Conservation (phyloP, 2,797 vertebrate genomes). For the Petrocephalus schoutedeni region DNA sequence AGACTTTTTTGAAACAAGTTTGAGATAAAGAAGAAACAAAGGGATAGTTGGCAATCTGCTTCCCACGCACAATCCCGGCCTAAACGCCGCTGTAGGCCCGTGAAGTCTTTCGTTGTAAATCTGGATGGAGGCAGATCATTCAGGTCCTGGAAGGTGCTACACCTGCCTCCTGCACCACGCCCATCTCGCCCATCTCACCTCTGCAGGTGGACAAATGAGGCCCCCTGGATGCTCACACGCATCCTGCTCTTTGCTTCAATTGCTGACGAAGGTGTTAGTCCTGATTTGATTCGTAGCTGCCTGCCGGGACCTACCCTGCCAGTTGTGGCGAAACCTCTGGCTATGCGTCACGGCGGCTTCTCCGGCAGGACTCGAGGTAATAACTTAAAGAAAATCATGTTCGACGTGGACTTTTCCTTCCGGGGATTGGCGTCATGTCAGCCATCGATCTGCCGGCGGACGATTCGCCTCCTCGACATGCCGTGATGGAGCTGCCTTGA, state of each 20-base stretch:
- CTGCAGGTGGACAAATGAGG: neutral
- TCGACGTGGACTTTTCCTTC: conserved; percentile 53
- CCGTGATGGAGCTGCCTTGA: conserved; percentile 84
- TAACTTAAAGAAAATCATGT: conserved; percentile 65
- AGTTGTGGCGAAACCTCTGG: conserved; percentile 44
- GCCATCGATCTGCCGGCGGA: conserved; percentile 87
- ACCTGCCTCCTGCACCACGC: neutral
- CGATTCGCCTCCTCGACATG: conserved; percentile 87
- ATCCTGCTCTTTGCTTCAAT: neutral
- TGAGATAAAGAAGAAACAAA: neutral
- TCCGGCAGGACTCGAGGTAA: conserved; percentile 74
- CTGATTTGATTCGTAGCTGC: neutral
- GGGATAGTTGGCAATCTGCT: neutral
- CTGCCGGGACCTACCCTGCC: neutral
- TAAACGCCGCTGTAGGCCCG: neutral
- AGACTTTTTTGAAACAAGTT: neutral
- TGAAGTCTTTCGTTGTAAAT: neutral
- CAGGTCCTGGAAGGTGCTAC: neutral
- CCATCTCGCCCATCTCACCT: neutral
- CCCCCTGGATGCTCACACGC: neutral
- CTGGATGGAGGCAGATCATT: neutral
- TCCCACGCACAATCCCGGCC: neutral
- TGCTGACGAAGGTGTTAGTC: neutral
- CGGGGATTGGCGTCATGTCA: conserved; percentile 71
- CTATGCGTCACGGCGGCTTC: conserved; percentile 69